Percentiles rank a stretch among this genome's conserved stretches.
Evolutionary conservation across 2,113 vertebrate species (phyloP).

Genomic region (Spilogale gracilis): DNA sequence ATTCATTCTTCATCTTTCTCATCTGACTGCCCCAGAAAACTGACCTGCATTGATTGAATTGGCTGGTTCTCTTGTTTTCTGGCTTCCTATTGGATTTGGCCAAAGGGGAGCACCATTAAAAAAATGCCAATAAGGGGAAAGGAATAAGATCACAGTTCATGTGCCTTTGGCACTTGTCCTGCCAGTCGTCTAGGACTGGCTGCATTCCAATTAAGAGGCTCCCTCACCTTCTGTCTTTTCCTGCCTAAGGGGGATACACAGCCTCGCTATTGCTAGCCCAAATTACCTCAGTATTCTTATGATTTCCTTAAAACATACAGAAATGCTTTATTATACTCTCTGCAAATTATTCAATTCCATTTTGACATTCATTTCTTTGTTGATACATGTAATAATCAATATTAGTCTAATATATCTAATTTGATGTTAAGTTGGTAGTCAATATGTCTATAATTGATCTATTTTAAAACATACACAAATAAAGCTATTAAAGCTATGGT

Average conservation of each 20-base stretch:
- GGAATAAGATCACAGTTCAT: not conserved
- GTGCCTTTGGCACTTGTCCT: not conserved
- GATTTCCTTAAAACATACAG: not conserved
- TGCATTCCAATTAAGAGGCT: not conserved
- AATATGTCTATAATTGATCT: not conserved
- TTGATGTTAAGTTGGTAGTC: not conserved
- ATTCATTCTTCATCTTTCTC: constrained; percentile 5
- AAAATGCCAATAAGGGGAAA: not conserved
- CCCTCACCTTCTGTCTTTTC: not conserved
- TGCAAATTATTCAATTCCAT: not conserved
- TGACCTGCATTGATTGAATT: not conserved
- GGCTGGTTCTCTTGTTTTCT: not conserved
- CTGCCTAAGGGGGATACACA: not conserved
- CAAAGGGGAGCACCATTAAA: not conserved
- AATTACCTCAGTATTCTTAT: not conserved
- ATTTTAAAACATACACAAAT: not conserved
- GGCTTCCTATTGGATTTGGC: constrained; percentile 13
- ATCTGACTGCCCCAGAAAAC: not conserved
- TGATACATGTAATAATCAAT: not conserved
- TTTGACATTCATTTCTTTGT: constrained; percentile 17
- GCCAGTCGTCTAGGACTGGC: not conserved
- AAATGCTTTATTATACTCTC: not conserved
- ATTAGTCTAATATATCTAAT: not conserved
- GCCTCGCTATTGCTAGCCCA: not conserved
- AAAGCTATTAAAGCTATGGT: not conserved